A percentile compares a stretch with the other conserved stretches of the same genome.
Evolutionary conservation across 92 coral and sea anemone genomes (phyloP).

Genomic region (Montipora capitata): DNA sequence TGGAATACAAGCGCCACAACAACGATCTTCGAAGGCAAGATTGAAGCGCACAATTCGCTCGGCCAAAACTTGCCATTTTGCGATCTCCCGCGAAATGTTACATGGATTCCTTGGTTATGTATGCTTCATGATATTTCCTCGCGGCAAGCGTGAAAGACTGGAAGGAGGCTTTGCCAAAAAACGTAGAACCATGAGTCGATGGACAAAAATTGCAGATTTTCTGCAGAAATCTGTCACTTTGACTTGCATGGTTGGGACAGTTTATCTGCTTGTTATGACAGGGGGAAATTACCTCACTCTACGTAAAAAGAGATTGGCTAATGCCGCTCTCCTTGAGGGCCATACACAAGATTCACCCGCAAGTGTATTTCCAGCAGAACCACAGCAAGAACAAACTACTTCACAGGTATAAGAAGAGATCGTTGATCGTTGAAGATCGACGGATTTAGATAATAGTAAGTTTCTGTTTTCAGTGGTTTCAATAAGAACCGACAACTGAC

Average conservation of each 20-base stretch:
- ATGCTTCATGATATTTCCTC: not conserved
- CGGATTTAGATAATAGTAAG: no score
- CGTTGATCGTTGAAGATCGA: no score
- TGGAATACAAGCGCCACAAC: conserved; percentile 63
- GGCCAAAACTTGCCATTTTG: conserved; percentile 80
- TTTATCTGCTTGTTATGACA: conserved; percentile 56
- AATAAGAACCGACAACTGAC: no score
- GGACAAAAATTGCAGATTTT: conserved; percentile 68
- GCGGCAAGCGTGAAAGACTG: not conserved
- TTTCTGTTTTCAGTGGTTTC: no score
- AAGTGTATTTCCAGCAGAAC: not conserved
- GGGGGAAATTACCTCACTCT: conserved; percentile 52
- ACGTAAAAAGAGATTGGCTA: conserved; percentile 43
- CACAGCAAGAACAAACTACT: not conserved
- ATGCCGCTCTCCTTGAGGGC: conserved; percentile 4
- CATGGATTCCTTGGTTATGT: not conserved
- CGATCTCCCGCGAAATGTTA: conserved; percentile 26
- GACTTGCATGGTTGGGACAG: conserved; percentile 50
- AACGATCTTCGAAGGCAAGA: conserved; percentile 49
- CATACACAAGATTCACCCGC: not conserved
- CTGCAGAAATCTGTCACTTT: conserved; percentile 76
- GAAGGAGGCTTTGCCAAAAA: not conserved
- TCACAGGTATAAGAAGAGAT: not conserved
- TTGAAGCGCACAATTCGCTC: conserved; percentile 25
- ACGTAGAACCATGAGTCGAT: conserved; percentile 29